Evolutionary conservation across 2,113 vertebrate genomes (phyloP).

Genomic region (Phodopus roborovskii): DNA sequence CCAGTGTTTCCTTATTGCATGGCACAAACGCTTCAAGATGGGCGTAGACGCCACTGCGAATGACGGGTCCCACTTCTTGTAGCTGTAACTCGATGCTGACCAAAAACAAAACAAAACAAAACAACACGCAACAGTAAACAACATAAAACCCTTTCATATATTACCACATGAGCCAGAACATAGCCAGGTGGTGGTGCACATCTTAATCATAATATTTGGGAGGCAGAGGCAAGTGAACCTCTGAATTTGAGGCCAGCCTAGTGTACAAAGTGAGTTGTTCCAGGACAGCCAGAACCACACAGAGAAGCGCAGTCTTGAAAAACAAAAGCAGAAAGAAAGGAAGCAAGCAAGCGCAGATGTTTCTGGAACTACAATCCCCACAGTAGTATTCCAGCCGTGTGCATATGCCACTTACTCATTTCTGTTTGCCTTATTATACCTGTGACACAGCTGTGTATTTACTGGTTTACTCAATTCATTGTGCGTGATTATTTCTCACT

Average conservation of each 20-base stretch:
- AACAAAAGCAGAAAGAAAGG: neutral
- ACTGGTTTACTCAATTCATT: conserved; percentile 1
- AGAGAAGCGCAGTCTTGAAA: neutral
- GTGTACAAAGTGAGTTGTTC: neutral
- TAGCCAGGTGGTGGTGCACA: neutral
- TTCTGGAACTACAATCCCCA: neutral
- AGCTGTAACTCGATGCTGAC: conserved; percentile 97
- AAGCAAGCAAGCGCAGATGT: neutral
- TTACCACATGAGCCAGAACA: neutral
- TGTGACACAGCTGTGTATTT: neutral
- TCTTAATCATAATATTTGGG: neutral
- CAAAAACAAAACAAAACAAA: conserved; percentile 66
- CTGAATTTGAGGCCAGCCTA: neutral
- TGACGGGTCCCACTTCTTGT: conserved; percentile 91
- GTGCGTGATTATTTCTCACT: neutral
- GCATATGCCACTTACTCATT: neutral
- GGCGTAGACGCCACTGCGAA: conserved; percentile 92
- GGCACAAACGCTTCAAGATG: conserved; percentile 98
- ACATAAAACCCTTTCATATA: neutral
- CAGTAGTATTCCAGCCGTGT: neutral
- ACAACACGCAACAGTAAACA: conserved; percentile 67
- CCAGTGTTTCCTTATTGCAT: conserved; percentile 97
- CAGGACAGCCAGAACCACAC: neutral
- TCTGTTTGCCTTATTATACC: neutral
- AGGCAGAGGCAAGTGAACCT: neutral